Evolutionary conservation across 2,113 vertebrate genomes (phyloP).

Genomic region (Sander vitreus): DNA sequence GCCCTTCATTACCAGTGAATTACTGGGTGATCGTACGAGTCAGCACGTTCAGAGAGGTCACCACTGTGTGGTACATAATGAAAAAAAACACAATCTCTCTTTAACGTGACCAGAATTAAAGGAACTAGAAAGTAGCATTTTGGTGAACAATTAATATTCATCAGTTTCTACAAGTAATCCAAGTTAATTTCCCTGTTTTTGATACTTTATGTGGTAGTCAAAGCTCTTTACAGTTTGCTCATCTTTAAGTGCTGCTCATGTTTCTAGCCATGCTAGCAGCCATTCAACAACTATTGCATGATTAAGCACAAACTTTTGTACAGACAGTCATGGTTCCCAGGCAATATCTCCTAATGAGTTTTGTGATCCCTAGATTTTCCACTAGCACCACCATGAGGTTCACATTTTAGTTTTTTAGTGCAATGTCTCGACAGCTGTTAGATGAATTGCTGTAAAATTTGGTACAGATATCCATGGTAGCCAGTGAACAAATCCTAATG

Average conservation of each 20-base stretch:
- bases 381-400: background rate
- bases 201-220: background rate
- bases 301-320: background rate
- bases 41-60: conserved; percentile 28
- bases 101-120: conserved; percentile 17
- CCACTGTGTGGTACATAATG: conserved; percentile 20
- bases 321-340: background rate
- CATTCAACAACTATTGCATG: background rate
- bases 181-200: background rate
- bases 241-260: too few relatives aligned
- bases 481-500: background rate
- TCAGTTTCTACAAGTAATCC: background rate
- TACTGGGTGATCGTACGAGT: conserved; percentile 12
- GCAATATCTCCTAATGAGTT: background rate
- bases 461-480: background rate
- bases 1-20: conserved; percentile 40
- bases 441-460: background rate
- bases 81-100: background rate
- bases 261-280: background rate
- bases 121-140: background rate
- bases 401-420: background rate
- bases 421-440: background rate
- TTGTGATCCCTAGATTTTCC: background rate
- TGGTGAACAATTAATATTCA: background rate
- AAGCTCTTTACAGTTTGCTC: background rate